A percentile compares a stretch with the other conserved stretches of the same genome.
Evolutionary conservation across 2,888 invertebrate genomes (phyloP).

Genomic region (Thecocarcelia acutangulata): DNA sequence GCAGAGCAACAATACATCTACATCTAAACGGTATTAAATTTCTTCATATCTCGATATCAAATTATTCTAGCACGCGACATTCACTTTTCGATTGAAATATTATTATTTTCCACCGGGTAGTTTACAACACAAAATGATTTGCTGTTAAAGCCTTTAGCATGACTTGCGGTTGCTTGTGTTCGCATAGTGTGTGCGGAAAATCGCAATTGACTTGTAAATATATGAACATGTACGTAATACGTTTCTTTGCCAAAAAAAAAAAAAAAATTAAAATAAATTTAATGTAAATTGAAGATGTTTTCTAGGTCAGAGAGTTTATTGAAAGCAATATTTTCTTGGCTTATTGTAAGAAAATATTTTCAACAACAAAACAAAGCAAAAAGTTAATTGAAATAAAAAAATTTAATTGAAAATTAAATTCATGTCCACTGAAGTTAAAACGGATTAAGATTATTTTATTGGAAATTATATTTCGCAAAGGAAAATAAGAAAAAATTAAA

Average conservation of each 20-base stretch:
- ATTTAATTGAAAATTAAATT: neutral
- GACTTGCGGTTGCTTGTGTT: neutral
- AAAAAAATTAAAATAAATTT: too few relatives aligned
- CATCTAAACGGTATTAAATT: too few relatives aligned
- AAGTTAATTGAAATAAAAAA: neutral
- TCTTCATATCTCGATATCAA: too few relatives aligned
- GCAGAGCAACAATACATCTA: too few relatives aligned
- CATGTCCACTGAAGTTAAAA: too few relatives aligned
- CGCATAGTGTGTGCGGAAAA: too few relatives aligned
- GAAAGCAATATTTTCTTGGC: conserved; percentile 7
- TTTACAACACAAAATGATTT: conserved; percentile 27
- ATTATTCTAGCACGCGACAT: too few relatives aligned
- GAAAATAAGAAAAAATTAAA: too few relatives aligned
- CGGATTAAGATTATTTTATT: too few relatives aligned
- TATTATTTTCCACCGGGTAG: neutral
- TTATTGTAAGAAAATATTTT: conserved; percentile 13
- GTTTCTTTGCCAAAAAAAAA: conserved; percentile 28
- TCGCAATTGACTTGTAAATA: neutral
- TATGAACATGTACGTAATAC: conserved; percentile 4
- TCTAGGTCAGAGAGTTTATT: conserved; percentile 53
- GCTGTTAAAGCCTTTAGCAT: neutral
- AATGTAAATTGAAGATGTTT: conserved; percentile 27
- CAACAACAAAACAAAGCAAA: neutral
- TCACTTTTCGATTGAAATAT: too few relatives aligned
- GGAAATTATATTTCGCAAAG: too few relatives aligned